phyloP scores from a whole-genome alignment of 2,888 invertebrate genomes.

The Spilosoma lubricipeda region DNA sequence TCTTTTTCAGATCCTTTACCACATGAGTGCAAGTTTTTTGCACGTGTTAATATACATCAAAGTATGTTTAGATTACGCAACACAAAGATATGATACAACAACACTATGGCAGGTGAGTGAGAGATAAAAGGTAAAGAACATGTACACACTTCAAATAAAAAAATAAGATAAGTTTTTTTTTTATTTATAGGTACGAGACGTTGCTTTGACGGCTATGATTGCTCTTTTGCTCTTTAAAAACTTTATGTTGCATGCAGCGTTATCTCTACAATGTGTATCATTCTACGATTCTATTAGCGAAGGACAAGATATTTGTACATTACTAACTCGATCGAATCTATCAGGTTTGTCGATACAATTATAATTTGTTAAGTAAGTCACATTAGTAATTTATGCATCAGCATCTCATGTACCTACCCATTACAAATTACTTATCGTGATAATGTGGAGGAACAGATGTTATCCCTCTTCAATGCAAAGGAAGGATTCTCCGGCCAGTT shows the following conservation, averaged over 20 bases:
- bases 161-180: no score
- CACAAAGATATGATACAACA: background rate
- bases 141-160: no score
- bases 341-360: background rate
- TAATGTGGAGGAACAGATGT: background rate
- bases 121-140: background rate
- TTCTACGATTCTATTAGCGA: background rate
- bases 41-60: background rate
- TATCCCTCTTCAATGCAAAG: background rate
- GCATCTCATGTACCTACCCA: background rate
- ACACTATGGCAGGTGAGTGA: background rate
- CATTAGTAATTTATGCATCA: background rate
- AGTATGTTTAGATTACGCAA: background rate
- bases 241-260: background rate
- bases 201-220: no score
- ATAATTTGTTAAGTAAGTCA: background rate
- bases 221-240: background rate
- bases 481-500: background rate
- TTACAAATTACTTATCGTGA: background rate
- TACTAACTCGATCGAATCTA: background rate
- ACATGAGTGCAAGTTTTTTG: background rate
- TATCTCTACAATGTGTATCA: background rate
- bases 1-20: background rate
- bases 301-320: constrained; percentile 4
- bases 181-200: background rate